A percentile compares a stretch with the other conserved stretches of the same genome.
These are phyloP conservation scores for Lutra lutra DNA, from an alignment of 2,797 vertebrate genomes.

Conservation along the genomic window DNA sequence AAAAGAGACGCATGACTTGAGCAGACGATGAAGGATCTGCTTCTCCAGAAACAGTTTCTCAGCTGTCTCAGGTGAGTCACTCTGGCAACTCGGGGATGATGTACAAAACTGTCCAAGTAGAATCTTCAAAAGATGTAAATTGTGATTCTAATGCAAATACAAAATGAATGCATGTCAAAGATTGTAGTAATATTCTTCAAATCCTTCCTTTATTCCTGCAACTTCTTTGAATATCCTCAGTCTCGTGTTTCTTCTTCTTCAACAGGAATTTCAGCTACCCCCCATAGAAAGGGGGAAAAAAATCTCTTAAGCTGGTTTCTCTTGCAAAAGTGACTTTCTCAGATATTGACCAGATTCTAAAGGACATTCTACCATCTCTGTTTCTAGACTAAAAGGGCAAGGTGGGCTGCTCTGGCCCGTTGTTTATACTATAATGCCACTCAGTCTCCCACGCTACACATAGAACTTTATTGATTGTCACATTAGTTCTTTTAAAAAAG, in stretches of 20 bases:
- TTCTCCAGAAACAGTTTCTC: background rate
- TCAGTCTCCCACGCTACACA: background rate
- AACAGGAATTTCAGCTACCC: background rate
- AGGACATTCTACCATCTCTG: background rate
- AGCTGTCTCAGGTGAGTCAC: background rate
- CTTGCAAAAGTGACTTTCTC: background rate
- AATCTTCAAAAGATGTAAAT: background rate
- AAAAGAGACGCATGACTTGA: background rate
- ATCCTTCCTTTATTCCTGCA: background rate
- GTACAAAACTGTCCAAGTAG: background rate
- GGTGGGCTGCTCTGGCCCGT: rapidly evolving
- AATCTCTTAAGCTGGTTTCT: background rate
- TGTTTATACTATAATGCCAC: background rate
- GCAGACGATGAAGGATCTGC: background rate
- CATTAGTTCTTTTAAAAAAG: background rate
- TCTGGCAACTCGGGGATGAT: background rate
- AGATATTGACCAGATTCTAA: background rate
- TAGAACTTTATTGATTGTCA: background rate
- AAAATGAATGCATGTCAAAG: background rate
- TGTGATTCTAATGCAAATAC: background rate
- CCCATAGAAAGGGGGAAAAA: rapidly evolving
- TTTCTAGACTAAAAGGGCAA: background rate
- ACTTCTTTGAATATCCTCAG: background rate
- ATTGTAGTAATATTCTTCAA: background rate
- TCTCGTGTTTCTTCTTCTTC: background rate